Base-by-base conservation (phyloP, 2,888 invertebrate species). In the Antitype chi region DNA sequence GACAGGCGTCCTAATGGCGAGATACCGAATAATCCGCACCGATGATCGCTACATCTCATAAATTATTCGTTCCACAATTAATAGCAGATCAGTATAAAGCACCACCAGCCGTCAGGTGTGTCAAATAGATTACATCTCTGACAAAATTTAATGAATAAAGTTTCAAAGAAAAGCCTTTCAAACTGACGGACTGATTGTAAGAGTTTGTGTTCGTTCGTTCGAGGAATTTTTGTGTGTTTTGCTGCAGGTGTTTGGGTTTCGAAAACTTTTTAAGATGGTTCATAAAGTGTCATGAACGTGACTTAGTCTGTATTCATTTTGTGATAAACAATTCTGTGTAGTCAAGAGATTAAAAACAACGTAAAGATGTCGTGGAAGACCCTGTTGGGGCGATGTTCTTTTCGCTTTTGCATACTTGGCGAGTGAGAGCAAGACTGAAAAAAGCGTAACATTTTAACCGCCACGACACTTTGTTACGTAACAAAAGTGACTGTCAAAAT, bases 61-160 rank as follows among this genome's bases (percentile, higher is more conserved):
- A 94, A 95, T 94, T 93, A 95, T 94, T 94, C 93, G 94, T 90
- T 87, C 86, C 75, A 89, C 89, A 90, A 90, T 91, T 91, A 91
- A 92, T 92, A 91, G 89, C 87, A 82, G 90, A 90, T 91, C 87
- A 88, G 80, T 49, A 57, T 71, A 47, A 81, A 85, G 85, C 85
- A 89, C 88, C 89, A 84, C 82, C 87, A 76, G 87, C 80, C 87
- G 87, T 88, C 93, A 93, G 92, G 93, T 93, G 93, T 89, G 89
- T 87, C 86, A 82, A 90, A 92, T 91, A 91, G 92, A 92, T 92
- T 90, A 89, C 85, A 89, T 90, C 90, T 87, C 75, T 77, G 76
- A 85, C 87, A 89, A 89, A 92, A 91, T 92, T 92, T 92, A 92
- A 92, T 92, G 91, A 92, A 91, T 91, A 91, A 92, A 92, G 91